These are phyloP conservation scores for Drosophila macrospina DNA, from an alignment of 2,888 invertebrate genomes.

Conservation along the genomic window DNA sequence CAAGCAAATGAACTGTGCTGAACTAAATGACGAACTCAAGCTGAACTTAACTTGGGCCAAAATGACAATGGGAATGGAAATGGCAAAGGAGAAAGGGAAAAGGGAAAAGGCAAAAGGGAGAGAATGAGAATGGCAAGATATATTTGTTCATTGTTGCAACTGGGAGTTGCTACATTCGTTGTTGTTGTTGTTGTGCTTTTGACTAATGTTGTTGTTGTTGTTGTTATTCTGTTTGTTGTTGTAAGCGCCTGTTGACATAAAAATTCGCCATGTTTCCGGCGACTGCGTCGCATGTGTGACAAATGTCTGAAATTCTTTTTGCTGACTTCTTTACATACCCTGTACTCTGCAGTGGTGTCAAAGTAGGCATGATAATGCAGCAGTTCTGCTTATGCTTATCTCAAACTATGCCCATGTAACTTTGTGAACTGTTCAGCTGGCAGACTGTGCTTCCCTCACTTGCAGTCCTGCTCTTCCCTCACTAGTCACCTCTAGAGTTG, in stretches of 20 bases:
- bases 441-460: no score
- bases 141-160: constrained; percentile 44
- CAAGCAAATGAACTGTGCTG: constrained; percentile 47
- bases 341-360: not conserved
- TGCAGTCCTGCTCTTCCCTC: no score
- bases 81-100: constrained; percentile 15
- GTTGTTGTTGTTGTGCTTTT: constrained; percentile 8
- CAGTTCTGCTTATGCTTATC: not conserved
- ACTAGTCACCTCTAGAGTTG: no score
- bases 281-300: constrained; percentile 77
- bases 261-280: constrained; percentile 70
- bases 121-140: constrained; percentile 16
- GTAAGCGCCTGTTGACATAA: constrained; percentile 70
- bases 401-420: no score
- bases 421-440: no score
- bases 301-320: constrained; percentile 66
- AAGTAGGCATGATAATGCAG: not conserved
- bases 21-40: constrained; percentile 59
- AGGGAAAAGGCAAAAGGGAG: constrained; percentile 13
- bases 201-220: constrained; percentile 11
- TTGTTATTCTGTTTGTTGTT: constrained; percentile 29
- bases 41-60: constrained; percentile 56
- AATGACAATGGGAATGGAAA: constrained; percentile 46
- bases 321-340: constrained; percentile 24
- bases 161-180: constrained; percentile 12